A percentile compares a stretch with the other conserved stretches of the same genome.
Conservation (phyloP, 1,140 invertebrate genomes). For the Panagrolaimus sp. region DNA sequence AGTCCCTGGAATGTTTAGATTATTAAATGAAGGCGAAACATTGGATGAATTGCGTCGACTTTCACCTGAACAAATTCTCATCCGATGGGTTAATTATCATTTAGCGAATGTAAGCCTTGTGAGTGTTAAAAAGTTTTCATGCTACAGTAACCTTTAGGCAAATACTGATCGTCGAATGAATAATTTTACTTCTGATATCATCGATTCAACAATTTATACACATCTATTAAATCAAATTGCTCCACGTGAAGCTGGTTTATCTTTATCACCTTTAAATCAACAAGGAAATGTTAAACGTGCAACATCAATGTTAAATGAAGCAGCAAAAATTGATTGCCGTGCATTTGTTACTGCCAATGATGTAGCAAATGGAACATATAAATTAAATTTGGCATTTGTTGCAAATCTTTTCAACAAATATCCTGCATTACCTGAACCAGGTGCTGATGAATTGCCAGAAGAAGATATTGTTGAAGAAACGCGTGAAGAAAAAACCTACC, state of each 20-base stretch:
- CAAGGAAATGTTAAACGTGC: constrained; percentile 68
- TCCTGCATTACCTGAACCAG: constrained; percentile 67
- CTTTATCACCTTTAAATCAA: constrained; percentile 70
- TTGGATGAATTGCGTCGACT: constrained; percentile 89
- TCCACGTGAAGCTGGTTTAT: constrained; percentile 75
- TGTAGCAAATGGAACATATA: constrained; percentile 91
- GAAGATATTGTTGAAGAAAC: constrained; percentile 70
- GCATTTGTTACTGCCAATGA: constrained; percentile 88
- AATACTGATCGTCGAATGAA: constrained; percentile 66
- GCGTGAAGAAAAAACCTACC: constrained; percentile 77
- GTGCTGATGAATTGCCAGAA: constrained; percentile 57
- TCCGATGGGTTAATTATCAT: constrained; percentile 98
- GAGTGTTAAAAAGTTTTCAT: too few relatives aligned
- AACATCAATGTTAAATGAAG: constrained; percentile 89
- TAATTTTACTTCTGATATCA: constrained; percentile 89
- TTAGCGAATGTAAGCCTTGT: constrained; percentile 69
- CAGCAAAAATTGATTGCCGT: constrained; percentile 86
- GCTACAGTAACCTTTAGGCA: constrained; percentile 36
- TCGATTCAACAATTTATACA: constrained; percentile 89
- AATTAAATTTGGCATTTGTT: constrained; percentile 95
- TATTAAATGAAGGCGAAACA: constrained; percentile 72
- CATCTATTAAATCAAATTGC: constrained; percentile 90
- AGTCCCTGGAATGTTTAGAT: constrained; percentile 83
- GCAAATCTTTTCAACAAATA: constrained; percentile 99
- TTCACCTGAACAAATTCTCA: constrained; percentile 90